phyloP scores from a whole-genome alignment of 2,797 vertebrate genomes.

The Gambelia wislizenii region DNA sequence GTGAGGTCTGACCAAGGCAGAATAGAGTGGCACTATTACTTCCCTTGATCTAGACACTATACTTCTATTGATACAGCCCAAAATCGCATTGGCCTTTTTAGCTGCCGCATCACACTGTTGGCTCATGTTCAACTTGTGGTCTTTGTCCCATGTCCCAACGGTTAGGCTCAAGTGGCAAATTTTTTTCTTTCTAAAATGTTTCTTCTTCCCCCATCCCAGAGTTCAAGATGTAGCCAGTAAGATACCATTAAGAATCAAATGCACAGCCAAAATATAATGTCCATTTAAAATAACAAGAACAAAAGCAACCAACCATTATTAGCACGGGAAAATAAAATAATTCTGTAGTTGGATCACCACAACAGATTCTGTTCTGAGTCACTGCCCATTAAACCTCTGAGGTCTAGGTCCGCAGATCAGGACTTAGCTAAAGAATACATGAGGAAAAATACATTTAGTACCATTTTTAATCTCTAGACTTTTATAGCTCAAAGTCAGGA shows the following conservation, averaged over 20 bases:
- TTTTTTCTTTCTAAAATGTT: background rate
- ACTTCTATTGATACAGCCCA: too few species aligned
- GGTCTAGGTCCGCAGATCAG: background rate
- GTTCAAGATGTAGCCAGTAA: too few species aligned
- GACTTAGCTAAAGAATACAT: background rate
- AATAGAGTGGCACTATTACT: too few species aligned
- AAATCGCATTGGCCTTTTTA: too few species aligned
- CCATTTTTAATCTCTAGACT: background rate
- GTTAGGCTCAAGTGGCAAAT: background rate
- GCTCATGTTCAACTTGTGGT: too few species aligned
- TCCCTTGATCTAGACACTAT: too few species aligned
- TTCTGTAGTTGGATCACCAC: background rate
- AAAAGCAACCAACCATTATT: background rate
- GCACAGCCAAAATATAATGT: background rate
- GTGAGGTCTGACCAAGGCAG: too few species aligned
- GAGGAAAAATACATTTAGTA: too few species aligned
- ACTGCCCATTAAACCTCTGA: background rate
- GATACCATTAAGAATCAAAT: too few species aligned
- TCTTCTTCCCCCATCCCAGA: background rate
- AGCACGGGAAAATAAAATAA: background rate
- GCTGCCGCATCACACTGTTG: too few species aligned
- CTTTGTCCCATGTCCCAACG: background rate
- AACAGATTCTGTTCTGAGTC: background rate
- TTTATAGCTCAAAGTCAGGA: background rate
- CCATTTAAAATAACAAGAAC: background rate